Conservation (phyloP, 2,113 vertebrate genomes). For the Urocynchramus pylzowi region DNA sequence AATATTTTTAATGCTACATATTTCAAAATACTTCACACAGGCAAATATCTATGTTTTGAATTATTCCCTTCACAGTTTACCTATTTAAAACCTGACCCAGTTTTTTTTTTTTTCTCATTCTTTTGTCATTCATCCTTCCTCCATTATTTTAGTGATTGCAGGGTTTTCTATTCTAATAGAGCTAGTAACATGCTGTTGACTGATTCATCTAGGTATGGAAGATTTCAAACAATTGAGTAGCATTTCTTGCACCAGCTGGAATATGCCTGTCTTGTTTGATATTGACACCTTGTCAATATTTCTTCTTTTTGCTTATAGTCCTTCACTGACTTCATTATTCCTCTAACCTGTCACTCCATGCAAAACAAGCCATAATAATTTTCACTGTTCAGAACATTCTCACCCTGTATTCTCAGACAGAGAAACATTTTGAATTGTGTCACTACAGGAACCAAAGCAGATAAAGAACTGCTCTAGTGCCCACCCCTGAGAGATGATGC, state of each 20-base stretch:
- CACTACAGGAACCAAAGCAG: neutral
- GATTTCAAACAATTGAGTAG: neutral
- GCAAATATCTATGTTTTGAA: neutral
- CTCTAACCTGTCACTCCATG: neutral
- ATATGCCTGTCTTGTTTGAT: neutral
- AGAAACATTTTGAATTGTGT: neutral
- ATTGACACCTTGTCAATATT: neutral
- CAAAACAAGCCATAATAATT: neutral
- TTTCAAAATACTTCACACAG: neutral
- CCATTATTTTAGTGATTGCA: neutral
- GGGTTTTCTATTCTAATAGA: neutral
- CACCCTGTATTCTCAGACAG: neutral
- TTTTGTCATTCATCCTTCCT: neutral
- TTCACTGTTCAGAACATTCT: neutral
- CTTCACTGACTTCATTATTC: neutral
- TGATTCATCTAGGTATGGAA: neutral
- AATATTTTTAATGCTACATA: neutral
- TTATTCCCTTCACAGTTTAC: neutral
- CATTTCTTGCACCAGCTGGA: neutral
- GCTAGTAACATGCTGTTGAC: neutral
- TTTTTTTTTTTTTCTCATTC: neutral
- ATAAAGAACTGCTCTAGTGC: neutral
- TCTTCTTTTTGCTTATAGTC: neutral
- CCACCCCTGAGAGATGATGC: neutral
- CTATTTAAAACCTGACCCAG: neutral